Evolutionary conservation across 2,888 invertebrate species (phyloP), one percentile per base, ranked within the genome.

Genomic region (Hipparchia sbordonii): DNA sequence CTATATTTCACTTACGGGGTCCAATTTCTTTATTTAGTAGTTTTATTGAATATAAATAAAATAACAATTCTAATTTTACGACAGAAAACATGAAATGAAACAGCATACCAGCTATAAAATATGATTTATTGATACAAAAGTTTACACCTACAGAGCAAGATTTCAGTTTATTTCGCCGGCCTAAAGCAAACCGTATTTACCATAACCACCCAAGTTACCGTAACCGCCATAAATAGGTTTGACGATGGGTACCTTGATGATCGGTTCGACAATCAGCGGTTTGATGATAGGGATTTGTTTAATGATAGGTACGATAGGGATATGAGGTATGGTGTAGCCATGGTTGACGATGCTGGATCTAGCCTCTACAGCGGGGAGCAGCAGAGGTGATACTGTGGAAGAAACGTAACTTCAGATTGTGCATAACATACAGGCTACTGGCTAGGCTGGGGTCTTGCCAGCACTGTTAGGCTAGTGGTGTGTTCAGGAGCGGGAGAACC

Each of bases 331-430:
- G 69, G 85, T 79, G 72, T 84, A 72, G 51, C 89, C 89, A 75
- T 89, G 90, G 84, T 89, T 87, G 77, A 90, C 76, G 74, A 85
- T 69, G 80, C 82, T 88, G 70, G 88, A 86, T 77, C 82, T 85
- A 67, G 82, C 82, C 51, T 85, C 85, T 13, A 83, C 85, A 56
- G 85, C 78, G 61, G 81, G 79, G 51, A 79, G 73, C 73, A 77
- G 74, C 54, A 77, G 72, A 66, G 78, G 77, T 6, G 77, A 68
- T 74, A 79, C 84, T 84, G 81, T 71, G 79, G 74, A 78, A 79
- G 76, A 78, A 77, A 80, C 67, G 76, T 72, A 75, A 75, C 72
- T 75, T 77, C 73, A 75, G 72, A 74, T 60, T 61, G 33, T 46
- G 68, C 69, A 74, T 72, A 70, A 67, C 74, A 69, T 65, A 57